Percentiles rank a stretch among this genome's conserved stretches.
Evolutionary conservation across 2,113 vertebrate species (phyloP).

Genomic region (Empidonax alnorum): DNA sequence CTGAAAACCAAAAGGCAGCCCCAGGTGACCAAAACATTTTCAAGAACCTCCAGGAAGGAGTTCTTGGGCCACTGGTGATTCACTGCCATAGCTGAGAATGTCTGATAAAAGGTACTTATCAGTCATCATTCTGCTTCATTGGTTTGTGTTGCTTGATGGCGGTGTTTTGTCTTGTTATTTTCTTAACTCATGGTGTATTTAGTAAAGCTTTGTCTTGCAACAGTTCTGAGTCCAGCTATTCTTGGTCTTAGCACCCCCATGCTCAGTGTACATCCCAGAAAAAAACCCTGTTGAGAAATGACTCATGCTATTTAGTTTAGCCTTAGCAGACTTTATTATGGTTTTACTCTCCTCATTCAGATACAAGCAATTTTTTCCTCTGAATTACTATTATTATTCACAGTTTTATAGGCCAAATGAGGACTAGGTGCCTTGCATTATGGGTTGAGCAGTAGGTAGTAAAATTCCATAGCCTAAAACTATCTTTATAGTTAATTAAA

Average conservation of each 20-base stretch:
- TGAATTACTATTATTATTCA: neutral
- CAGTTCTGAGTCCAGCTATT: neutral
- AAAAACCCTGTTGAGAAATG: neutral
- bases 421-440: neutral
- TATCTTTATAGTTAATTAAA: neutral
- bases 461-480: neutral
- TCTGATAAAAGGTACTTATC: neutral
- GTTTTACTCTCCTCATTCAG: neutral
- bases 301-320: neutral
- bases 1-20: neutral
- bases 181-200: neutral
- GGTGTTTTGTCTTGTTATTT: neutral
- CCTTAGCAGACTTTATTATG: neutral
- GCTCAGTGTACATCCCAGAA: fast-evolving
- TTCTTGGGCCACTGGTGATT: neutral
- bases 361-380: neutral
- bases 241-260: neutral
- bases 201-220: neutral
- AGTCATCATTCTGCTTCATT: neutral
- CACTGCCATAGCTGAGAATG: neutral
- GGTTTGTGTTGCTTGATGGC: neutral
- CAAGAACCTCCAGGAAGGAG: neutral
- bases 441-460: neutral
- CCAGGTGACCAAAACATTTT: neutral
- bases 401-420: neutral